phyloP scores from a whole-genome alignment of 37 sponge, comb jelly and placozoan genomes.

The Cliona cf. orientalis region DNA sequence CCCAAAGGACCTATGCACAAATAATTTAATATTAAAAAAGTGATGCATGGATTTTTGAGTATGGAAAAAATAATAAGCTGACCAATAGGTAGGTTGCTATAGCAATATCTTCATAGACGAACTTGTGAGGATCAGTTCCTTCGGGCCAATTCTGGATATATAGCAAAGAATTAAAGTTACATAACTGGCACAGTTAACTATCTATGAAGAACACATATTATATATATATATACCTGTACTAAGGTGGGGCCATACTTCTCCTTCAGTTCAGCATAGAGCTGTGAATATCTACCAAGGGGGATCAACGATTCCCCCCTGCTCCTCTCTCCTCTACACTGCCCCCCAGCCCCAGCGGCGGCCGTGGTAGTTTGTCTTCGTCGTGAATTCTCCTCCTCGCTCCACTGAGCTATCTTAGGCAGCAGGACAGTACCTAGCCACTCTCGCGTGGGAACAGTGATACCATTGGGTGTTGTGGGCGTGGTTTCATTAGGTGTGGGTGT shows the following conservation, averaged over 20 bases:
- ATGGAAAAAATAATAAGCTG: conserved; percentile 9
- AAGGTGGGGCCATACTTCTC: conserved; percentile 79
- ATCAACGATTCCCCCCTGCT: conserved; percentile 37
- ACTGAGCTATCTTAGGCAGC: conserved; percentile 44
- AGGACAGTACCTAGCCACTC: conserved; percentile 74
- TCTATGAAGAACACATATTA: not conserved
- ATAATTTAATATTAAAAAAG: not conserved
- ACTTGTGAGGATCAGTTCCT: conserved; percentile 92
- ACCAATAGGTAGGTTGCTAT: conserved; percentile 96
- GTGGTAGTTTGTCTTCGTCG: not conserved
- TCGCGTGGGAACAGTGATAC: conserved; percentile 33
- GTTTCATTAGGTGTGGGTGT: too few species aligned
- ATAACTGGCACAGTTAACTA: not conserved
- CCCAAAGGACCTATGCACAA: conserved; percentile 84
- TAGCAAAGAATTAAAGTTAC: not conserved
- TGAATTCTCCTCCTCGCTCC: not conserved
- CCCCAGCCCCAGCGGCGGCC: too few species aligned
- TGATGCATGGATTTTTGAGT: not conserved
- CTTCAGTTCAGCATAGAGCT: conserved; percentile 75
- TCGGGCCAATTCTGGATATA: conserved; percentile 87
- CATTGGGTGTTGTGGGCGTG: not conserved
- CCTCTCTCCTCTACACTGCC: too few species aligned
- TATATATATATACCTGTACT: conserved; percentile 55
- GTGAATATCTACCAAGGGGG: conserved; percentile 54
- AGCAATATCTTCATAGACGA: conserved; percentile 96